Conservation (phyloP, 2,797 vertebrate species). For the Arctocebus calabarensis region DNA sequence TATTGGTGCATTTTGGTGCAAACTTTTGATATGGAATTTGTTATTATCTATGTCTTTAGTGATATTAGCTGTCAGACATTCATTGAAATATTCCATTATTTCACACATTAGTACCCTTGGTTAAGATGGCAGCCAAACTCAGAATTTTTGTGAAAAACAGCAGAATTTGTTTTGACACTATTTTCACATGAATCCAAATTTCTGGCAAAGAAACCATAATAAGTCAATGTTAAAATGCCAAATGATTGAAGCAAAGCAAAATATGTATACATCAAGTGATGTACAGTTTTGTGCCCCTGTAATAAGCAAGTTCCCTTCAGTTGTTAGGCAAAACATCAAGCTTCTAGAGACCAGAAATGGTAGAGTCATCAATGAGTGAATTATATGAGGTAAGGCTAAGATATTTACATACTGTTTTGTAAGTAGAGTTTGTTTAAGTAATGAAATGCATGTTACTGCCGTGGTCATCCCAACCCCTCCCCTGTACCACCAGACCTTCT, state of each 20-base stretch:
- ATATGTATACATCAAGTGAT: not conserved
- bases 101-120: not conserved
- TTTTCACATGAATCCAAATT: constrained; percentile 47
- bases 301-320: not conserved
- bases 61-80: not conserved
- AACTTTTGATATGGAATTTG: not conserved
- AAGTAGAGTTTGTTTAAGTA: not conserved
- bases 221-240: not conserved
- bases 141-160: constrained; percentile 46
- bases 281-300: not conserved
- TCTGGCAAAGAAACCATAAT: constrained; percentile 27
- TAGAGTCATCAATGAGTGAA: not conserved
- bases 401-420: not conserved
- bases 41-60: not conserved
- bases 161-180: constrained; percentile 63
- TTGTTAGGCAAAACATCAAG: not conserved
- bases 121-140: not conserved
- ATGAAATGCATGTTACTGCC: not conserved
- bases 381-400: not conserved
- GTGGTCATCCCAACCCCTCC: not conserved
- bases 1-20: not conserved
- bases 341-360: not conserved
- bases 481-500: accelerated
- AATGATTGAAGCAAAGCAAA: not conserved
- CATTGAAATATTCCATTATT: constrained; percentile 26